phyloP scores from a whole-genome alignment of 2,888 invertebrate genomes.

The Anticlea derivata region DNA sequence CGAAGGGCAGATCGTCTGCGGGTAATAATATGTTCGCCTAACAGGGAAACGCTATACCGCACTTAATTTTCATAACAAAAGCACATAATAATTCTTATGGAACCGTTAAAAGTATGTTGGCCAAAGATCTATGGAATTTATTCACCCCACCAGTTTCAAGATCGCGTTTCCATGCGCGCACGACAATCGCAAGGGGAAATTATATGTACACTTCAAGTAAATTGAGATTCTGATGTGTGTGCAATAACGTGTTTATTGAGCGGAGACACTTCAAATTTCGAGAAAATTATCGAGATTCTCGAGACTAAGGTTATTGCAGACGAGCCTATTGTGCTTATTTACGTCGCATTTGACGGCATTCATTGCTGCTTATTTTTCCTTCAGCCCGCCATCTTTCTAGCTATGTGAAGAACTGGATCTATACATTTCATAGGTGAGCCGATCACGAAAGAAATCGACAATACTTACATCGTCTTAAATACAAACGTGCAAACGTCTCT shows the following conservation, averaged over 20 bases:
- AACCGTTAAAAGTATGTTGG: slow-evolving; percentile 67
- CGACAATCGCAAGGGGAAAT: slow-evolving; percentile 46
- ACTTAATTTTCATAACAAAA: slow-evolving; percentile 58
- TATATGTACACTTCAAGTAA: slow-evolving; percentile 47
- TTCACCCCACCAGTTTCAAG: slow-evolving; percentile 62
- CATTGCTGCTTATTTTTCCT: background rate
- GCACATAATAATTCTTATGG: slow-evolving; percentile 50
- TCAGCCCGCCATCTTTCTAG: too few species aligned
- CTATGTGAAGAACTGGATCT: too few species aligned
- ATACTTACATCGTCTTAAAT: too few species aligned
- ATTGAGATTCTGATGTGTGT: slow-evolving; percentile 43
- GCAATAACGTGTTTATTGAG: slow-evolving; percentile 38
- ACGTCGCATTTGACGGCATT: background rate
- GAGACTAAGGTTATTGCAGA: slow-evolving; percentile 22
- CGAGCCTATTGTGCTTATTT: slow-evolving; percentile 13
- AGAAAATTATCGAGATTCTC: slow-evolving; percentile 30
- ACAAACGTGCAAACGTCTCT: too few species aligned
- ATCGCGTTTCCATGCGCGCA: slow-evolving; percentile 59
- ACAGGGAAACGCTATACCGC: slow-evolving; percentile 34
- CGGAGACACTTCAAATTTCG: slow-evolving; percentile 36
- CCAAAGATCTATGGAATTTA: slow-evolving; percentile 60
- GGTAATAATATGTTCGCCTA: slow-evolving; percentile 8
- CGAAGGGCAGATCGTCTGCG: background rate
- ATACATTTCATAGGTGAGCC: too few species aligned
- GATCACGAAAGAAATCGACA: too few species aligned